Conservation (phyloP, 2,888 invertebrate species). For the Drepana falcataria region DNA sequence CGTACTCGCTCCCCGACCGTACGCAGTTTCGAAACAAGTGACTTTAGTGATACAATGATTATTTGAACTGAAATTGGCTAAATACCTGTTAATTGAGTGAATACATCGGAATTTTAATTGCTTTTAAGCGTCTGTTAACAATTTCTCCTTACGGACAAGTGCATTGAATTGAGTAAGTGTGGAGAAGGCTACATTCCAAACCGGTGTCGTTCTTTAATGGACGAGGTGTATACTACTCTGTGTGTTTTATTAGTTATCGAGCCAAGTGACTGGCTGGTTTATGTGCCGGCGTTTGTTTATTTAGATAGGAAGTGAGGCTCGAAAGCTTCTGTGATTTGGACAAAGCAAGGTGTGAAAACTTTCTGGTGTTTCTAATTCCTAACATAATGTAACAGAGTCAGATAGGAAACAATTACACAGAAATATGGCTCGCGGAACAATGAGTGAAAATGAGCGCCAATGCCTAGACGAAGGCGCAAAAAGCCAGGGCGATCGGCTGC, state of each 20-base stretch:
- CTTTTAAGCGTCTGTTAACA: slow-evolving; percentile 29
- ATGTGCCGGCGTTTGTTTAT: slow-evolving; percentile 21
- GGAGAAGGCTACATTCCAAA: slow-evolving; percentile 74
- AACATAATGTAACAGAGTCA: slow-evolving; percentile 41
- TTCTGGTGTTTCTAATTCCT: slow-evolving; percentile 16
- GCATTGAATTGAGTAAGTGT: slow-evolving; percentile 62
- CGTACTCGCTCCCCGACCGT: slow-evolving; percentile 14
- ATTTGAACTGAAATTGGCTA: slow-evolving; percentile 25
- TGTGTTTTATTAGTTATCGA: slow-evolving; percentile 58
- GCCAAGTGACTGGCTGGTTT: slow-evolving; percentile 48
- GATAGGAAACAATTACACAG: slow-evolving; percentile 24
- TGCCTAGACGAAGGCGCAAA: slow-evolving; percentile 58
- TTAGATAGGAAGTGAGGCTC: slow-evolving; percentile 22
- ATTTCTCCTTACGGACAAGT: slow-evolving; percentile 54
- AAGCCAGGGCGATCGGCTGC: slow-evolving; percentile 55
- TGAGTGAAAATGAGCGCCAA: slow-evolving; percentile 68
- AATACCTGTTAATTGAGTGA: slow-evolving; percentile 29
- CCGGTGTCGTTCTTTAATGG: slow-evolving; percentile 75
- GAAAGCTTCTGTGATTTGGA: slow-evolving; percentile 27
- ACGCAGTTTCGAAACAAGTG: slow-evolving; percentile 23
- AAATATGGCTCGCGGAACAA: slow-evolving; percentile 69
- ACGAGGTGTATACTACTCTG: slow-evolving; percentile 68
- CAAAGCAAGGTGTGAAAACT: slow-evolving; percentile 21
- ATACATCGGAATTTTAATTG: slow-evolving; percentile 30
- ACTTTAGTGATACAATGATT: slow-evolving; percentile 35